Evolutionary conservation across 92 coral and sea anemone species (phyloP).

Genomic region (Parazoanthus swiftii): DNA sequence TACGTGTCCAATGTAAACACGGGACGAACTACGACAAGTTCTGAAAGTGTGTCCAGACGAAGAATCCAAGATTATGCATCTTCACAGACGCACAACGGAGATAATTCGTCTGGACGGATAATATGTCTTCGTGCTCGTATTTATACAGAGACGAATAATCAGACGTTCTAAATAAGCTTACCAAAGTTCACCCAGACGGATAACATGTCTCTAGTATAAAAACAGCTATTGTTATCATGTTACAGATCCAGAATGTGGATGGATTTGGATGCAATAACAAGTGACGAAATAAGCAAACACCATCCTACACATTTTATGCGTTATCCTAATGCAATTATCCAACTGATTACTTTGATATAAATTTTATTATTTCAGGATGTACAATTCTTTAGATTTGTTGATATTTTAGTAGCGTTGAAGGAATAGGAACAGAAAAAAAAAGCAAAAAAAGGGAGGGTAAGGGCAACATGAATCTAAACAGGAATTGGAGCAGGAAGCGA

Average conservation of each 20-base stretch:
- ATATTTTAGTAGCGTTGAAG: not conserved
- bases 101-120: too few species aligned
- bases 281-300: slow-evolving; percentile 1
- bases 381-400: not conserved
- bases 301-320: slow-evolving; percentile 1
- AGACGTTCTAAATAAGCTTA: too few species aligned
- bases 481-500: slow-evolving; percentile 10
- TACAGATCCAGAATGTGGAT: not conserved
- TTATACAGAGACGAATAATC: too few species aligned
- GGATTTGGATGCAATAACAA: not conserved
- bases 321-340: not conserved
- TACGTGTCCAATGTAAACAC: not conserved
- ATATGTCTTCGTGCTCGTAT: too few species aligned
- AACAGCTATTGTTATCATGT: not conserved
- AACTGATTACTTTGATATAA: not conserved
- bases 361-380: not conserved
- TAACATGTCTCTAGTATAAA: not conserved
- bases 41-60: slow-evolving; percentile 26
- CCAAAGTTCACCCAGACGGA: slow-evolving; percentile 11
- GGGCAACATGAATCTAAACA: slow-evolving; percentile 4
- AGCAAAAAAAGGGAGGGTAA: not conserved
- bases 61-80: not conserved
- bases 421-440: not conserved
- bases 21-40: not conserved
- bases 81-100: too few species aligned